These are phyloP conservation scores for Pristiophorus japonicus DNA, from an alignment of 2,113 vertebrate species.

Conservation along the genomic window DNA sequence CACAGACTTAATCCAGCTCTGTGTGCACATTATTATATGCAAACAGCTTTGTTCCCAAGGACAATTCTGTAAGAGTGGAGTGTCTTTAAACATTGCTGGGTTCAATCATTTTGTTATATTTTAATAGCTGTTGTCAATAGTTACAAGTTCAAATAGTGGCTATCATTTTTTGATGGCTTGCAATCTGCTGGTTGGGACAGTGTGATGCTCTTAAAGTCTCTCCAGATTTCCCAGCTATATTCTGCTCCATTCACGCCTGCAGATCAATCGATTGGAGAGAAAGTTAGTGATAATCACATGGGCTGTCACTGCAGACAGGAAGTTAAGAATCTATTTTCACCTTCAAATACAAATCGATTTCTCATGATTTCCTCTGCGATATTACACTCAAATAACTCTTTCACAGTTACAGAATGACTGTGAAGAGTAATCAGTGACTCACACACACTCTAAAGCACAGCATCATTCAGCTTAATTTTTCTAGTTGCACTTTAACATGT, in stretches of 20 bases:
- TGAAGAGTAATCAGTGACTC: conserved; percentile 13
- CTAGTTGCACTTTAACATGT: background rate
- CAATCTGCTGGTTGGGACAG: background rate
- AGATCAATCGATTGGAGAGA: conserved; percentile 48
- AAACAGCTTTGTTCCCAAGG: background rate
- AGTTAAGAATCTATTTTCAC: conserved; percentile 61
- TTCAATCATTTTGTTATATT: background rate
- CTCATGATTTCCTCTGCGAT: conserved; percentile 35
- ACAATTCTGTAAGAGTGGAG: background rate
- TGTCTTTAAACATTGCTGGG: background rate
- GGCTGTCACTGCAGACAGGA: conserved; percentile 45
- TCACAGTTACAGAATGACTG: conserved; percentile 22
- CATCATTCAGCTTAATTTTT: conserved; percentile 21
- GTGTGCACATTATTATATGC: background rate
- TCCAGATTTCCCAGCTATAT: background rate
- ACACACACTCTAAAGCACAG: background rate
- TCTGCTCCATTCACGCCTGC: conserved; percentile 50
- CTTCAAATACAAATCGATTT: conserved; percentile 53
- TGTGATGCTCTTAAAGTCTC: background rate
- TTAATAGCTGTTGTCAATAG: background rate
- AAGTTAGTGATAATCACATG: conserved; percentile 51
- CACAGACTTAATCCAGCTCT: no score
- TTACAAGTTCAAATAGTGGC: background rate
- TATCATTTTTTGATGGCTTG: background rate
- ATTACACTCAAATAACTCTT: conserved; percentile 32